phyloP scores from a whole-genome alignment of 2,888 invertebrate genomes.

The Macrophya annulata region DNA sequence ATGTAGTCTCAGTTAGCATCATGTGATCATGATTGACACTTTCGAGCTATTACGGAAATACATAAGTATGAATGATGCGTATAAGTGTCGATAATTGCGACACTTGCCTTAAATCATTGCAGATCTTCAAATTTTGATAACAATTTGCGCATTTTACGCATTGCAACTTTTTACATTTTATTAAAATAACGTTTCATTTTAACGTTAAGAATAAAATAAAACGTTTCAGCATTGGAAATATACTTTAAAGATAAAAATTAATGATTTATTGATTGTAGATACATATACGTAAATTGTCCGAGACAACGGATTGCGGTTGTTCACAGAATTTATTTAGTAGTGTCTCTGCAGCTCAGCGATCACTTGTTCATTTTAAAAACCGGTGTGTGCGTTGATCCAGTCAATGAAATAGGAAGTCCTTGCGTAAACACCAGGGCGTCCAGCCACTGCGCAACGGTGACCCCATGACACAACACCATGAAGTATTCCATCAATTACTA shows the following conservation, averaged over 20 bases:
- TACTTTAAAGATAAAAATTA: too few species aligned
- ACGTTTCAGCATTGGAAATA: too few species aligned
- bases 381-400: conserved; percentile 44
- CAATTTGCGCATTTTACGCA: too few species aligned
- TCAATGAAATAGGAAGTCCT: not conserved
- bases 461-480: conserved; percentile 49
- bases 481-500: not conserved
- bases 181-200: too few species aligned
- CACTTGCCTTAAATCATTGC: not conserved
- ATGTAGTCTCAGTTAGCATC: not conserved
- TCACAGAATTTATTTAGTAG: not conserved
- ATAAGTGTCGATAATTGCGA: not conserved
- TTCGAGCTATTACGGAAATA: not conserved
- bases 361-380: conserved; percentile 7
- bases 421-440: conserved; percentile 43
- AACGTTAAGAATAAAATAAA: too few species aligned
- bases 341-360: not conserved
- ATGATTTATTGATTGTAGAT: not conserved
- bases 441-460: conserved; percentile 11
- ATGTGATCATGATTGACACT: not conserved
- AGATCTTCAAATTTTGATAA: not conserved
- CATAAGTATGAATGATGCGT: not conserved
- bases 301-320: not conserved
- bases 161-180: too few species aligned
- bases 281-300: not conserved